Conservation (phyloP, 2,113 vertebrate species). For the Dicaeum eximium region DNA sequence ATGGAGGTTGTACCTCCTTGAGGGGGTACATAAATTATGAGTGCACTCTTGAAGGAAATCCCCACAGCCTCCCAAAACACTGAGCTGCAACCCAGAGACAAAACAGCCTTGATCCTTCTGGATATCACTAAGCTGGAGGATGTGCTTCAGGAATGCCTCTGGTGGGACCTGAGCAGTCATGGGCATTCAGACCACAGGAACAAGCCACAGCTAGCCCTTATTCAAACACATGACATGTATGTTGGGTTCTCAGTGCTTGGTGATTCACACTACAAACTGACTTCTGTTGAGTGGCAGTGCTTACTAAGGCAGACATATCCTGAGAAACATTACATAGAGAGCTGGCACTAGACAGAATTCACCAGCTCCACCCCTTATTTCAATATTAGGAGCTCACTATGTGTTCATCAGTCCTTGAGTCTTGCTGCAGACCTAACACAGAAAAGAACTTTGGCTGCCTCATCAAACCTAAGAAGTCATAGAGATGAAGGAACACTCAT, state of each 20-base stretch:
- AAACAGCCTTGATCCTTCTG: background rate
- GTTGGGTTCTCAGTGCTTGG: background rate
- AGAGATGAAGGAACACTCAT: background rate
- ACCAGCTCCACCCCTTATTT: background rate
- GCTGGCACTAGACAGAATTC: background rate
- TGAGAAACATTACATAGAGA: background rate
- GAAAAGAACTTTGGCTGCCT: background rate
- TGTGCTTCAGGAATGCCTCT: background rate
- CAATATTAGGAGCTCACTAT: background rate
- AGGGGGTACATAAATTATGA: background rate
- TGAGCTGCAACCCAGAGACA: background rate
- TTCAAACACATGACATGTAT: background rate
- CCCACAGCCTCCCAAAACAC: background rate
- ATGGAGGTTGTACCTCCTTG: accelerated
- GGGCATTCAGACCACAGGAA: background rate
- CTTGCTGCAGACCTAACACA: background rate
- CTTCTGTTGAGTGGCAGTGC: background rate
- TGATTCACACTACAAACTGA: background rate
- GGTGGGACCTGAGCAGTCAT: background rate
- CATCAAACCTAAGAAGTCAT: background rate
- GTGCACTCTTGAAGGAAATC: background rate
- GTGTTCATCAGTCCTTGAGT: background rate
- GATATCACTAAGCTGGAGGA: background rate
- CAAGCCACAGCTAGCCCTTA: background rate
- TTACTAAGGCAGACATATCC: background rate